These are phyloP conservation scores for Chaenodraco wilsoni DNA, from an alignment of 2,797 vertebrate species.

Conservation along the genomic window DNA sequence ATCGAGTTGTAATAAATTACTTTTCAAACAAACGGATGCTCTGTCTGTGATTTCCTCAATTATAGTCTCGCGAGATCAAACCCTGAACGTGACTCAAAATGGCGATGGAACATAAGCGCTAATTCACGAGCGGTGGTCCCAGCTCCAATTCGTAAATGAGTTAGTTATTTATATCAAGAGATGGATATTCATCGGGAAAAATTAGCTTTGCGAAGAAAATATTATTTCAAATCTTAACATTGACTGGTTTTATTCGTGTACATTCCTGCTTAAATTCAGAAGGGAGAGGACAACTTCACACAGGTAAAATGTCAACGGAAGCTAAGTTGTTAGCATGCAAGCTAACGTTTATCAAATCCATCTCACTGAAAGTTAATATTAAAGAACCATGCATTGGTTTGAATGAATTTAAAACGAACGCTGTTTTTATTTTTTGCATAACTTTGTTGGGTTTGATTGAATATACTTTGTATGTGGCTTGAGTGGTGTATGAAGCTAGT, in stretches of 20 bases:
- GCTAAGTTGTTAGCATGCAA: slow-evolving; percentile 66
- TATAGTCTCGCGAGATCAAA: slow-evolving; percentile 65
- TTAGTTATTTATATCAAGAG: slow-evolving; percentile 41
- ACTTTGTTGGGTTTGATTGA: neutral
- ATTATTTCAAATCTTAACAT: slow-evolving; percentile 32
- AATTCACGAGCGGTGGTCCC: slow-evolving; percentile 76
- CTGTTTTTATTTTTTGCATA: neutral
- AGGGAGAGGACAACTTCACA: slow-evolving; percentile 64
- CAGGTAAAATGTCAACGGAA: slow-evolving; percentile 76
- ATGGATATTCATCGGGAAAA: slow-evolving; percentile 53
- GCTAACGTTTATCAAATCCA: slow-evolving; percentile 63
- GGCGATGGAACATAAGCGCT: slow-evolving; percentile 76
- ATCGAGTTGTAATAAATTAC: neutral
- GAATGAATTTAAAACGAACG: neutral
- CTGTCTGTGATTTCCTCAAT: fast-evolving
- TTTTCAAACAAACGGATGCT: neutral
- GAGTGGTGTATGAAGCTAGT: neutral
- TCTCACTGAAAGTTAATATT: slow-evolving; percentile 10
- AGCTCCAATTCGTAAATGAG: slow-evolving; percentile 64
- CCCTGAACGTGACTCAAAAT: slow-evolving; percentile 81
- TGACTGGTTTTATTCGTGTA: slow-evolving; percentile 41
- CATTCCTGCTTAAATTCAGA: slow-evolving; percentile 41
- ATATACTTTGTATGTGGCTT: neutral
- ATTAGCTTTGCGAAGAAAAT: slow-evolving; percentile 35
- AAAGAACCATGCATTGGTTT: neutral